These are phyloP conservation scores for Pipistrellus nathusii DNA, from an alignment of 2,797 vertebrate genomes.

Conservation along the genomic window DNA sequence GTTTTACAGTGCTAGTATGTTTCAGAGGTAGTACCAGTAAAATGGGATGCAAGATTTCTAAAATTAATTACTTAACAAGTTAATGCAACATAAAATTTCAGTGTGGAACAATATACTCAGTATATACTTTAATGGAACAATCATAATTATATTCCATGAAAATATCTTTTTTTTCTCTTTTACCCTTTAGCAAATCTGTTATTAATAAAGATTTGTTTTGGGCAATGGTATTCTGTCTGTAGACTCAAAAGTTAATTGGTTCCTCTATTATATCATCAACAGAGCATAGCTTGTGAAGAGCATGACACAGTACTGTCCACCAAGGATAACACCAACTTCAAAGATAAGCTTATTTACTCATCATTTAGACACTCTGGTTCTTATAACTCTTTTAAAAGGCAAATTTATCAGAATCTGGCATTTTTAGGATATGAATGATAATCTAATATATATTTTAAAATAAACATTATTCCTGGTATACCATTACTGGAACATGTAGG, in stretches of 20 bases:
- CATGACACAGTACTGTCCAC: conserved; percentile 60
- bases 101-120: conserved; percentile 58
- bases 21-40: conserved; percentile 89
- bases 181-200: conserved; percentile 55
- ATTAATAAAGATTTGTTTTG: conserved; percentile 59
- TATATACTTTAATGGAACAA: conserved; percentile 68
- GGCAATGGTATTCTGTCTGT: conserved; percentile 19
- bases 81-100: conserved; percentile 75
- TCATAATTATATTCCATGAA: conserved; percentile 69
- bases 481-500: not conserved
- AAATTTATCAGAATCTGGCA: not conserved
- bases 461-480: conserved; percentile 9
- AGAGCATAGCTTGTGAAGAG: conserved; percentile 45
- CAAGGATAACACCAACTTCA: conserved; percentile 47
- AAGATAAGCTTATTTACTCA: not conserved
- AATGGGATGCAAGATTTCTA: conserved; percentile 75
- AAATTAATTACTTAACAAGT: conserved; percentile 73
- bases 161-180: conserved; percentile 69
- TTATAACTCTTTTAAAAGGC: not conserved
- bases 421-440: conserved; percentile 53
- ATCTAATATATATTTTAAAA: not conserved
- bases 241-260: conserved; percentile 51
- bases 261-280: conserved; percentile 36
- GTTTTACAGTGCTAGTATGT: conserved; percentile 79
- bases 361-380: accelerated